Conservation (phyloP, 2,113 vertebrate species). For the Lepidothrix coronata region DNA sequence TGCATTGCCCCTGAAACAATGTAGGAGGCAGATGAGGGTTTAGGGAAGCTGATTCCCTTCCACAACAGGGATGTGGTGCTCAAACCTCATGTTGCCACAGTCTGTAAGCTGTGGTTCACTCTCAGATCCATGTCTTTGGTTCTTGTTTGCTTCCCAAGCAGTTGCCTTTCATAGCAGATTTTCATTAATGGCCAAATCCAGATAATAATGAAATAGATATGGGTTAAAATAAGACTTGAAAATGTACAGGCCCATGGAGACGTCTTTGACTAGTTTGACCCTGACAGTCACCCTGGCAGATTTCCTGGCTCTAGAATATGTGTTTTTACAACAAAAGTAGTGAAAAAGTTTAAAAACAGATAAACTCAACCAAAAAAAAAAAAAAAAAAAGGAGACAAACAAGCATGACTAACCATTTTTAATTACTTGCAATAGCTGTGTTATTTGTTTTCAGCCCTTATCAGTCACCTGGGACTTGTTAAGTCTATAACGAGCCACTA, state of each 20-base stretch:
- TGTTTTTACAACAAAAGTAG: neutral
- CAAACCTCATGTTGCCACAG: rapidly evolving
- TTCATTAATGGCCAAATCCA: neutral
- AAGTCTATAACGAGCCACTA: neutral
- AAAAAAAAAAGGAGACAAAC: neutral
- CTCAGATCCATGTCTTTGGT: neutral
- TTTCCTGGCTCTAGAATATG: neutral
- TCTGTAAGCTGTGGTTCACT: neutral
- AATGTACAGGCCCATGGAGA: rapidly evolving
- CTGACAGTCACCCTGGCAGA: neutral
- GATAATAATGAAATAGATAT: neutral
- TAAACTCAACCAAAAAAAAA: neutral
- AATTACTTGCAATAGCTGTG: neutral
- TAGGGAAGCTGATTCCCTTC: neutral
- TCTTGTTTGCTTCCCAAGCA: neutral
- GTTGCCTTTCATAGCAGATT: neutral
- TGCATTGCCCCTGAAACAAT: neutral
- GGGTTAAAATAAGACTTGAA: neutral
- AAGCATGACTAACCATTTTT: neutral
- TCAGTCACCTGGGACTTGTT: neutral
- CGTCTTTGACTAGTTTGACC: neutral
- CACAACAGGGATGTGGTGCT: neutral
- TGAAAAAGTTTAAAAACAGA: neutral
- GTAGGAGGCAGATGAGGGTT: neutral
- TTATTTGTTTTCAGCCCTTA: neutral